These are phyloP conservation scores for Eupithecia subfuscata DNA, from an alignment of 2,888 invertebrate species.

Conservation along the genomic window DNA sequence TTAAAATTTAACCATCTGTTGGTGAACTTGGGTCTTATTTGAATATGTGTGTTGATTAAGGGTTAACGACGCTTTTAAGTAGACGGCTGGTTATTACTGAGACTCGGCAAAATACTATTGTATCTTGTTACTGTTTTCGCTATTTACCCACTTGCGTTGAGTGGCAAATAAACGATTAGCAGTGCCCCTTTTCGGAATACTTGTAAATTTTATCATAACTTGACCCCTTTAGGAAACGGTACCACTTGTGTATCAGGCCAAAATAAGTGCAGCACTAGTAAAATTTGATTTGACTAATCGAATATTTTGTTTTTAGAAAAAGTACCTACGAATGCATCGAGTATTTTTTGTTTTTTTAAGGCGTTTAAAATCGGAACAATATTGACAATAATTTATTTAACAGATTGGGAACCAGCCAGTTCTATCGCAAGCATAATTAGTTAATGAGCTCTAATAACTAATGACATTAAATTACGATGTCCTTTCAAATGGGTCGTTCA, in stretches of 20 bases:
- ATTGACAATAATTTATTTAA: background rate
- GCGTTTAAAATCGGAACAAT: background rate
- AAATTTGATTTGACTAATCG: background rate
- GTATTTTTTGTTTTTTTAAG: background rate
- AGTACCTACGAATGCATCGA: background rate
- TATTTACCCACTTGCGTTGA: background rate
- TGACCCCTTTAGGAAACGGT: background rate
- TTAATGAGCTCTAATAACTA: conserved; percentile 6
- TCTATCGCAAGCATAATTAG: conserved; percentile 11
- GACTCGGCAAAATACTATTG: background rate
- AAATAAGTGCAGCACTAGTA: background rate
- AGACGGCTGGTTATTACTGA: background rate
- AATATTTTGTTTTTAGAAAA: background rate
- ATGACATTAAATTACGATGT: background rate
- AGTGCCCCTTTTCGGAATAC: background rate
- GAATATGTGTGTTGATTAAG: background rate
- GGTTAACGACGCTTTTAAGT: background rate
- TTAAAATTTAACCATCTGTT: too few relatives aligned
- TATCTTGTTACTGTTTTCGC: background rate
- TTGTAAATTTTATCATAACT: background rate
- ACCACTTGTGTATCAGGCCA: background rate
- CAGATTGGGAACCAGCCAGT: conserved; percentile 10
- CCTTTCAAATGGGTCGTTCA: conserved; percentile 11
- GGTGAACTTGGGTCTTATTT: too few relatives aligned
- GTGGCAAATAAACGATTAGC: background rate